Conservation (phyloP, 2,113 vertebrate genomes). For the Dinomys branickii region DNA sequence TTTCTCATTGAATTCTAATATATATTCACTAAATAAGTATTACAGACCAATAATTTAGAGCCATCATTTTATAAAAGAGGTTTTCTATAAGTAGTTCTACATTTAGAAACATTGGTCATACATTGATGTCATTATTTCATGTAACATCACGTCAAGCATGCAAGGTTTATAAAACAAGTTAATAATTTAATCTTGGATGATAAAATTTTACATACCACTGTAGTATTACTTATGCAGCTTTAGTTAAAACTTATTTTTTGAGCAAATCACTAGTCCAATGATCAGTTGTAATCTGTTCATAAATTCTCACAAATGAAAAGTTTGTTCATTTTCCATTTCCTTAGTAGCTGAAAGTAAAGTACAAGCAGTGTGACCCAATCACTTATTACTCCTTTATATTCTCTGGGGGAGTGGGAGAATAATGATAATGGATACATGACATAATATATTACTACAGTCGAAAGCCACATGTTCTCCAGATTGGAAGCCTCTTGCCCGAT, state of each 20-base stretch:
- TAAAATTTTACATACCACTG: background rate
- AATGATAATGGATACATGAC: background rate
- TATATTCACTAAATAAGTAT: background rate
- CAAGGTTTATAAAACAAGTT: constrained; percentile 71
- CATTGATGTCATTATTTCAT: constrained; percentile 56
- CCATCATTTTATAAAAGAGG: background rate
- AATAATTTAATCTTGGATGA: constrained; percentile 61
- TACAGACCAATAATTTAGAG: background rate
- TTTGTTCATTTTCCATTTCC: background rate
- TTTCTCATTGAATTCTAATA: constrained; percentile 62
- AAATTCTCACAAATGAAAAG: background rate
- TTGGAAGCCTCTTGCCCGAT: background rate
- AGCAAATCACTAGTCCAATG: background rate
- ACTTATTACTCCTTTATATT: background rate
- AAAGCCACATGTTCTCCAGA: background rate
- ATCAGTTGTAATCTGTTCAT: background rate
- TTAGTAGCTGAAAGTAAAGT: background rate
- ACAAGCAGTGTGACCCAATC: background rate
- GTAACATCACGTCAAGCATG: constrained; percentile 45
- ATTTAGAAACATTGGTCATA: constrained; percentile 51
- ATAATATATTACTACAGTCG: background rate
- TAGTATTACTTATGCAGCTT: constrained; percentile 55
- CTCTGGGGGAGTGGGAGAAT: background rate
- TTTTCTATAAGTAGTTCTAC: background rate
- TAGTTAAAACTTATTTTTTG: constrained; percentile 72